Base-by-base conservation (phyloP, 2,888 invertebrate species). In the Prosapia bicincta region DNA sequence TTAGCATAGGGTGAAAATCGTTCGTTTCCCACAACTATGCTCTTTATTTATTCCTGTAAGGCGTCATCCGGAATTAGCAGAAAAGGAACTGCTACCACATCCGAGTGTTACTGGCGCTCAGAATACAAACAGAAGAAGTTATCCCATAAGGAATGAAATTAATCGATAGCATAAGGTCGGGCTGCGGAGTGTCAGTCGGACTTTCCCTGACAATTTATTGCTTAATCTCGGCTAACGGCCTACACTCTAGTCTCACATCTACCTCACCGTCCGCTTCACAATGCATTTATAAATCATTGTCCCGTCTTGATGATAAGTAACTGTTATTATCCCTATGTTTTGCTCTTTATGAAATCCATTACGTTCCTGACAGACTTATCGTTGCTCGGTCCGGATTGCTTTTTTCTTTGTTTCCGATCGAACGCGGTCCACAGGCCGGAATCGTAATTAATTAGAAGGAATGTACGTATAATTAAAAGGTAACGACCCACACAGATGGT, bases 261-360 rank as follows among this genome's bases (percentile, higher is more conserved):
- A n/a, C 54, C 54, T 5, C 54, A 69, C n/a, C n/a, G n/a, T n/a
- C n/a, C n/a, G n/a, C n/a, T n/a, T n/a, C 73, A 74, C 74, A 74
- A 74, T 74, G 66, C 65, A 69, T 74, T 74, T 74, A 74, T 74
- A 67, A 74, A 74, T 74, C 74, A 74, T 68, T 74, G 74, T 69
- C 69, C 15, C 24, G 66, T n/a, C 20, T 9, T 54, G 20, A 54
- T 54, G 54, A 54, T 54, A 54, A 54, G 69, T 74, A 74, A 74
- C 69, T 74, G 74, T 74, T 65, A 74, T 74, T 69, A 69, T 54
- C n/a, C 54, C 38, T 10, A 5, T 20, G 54, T 20, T 38, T n/a
- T 20, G 54, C 54, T 54, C n/a, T 54, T 54, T 54, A 54, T 54
- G 54, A 54, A 54, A 54, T 54, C 54, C n/a, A 54, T 54, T 54